Evolutionary conservation across 2,888 invertebrate genomes (phyloP), one percentile per base, ranked within the genome.

Genomic region (Imbricaverruca yamaguchii): DNA sequence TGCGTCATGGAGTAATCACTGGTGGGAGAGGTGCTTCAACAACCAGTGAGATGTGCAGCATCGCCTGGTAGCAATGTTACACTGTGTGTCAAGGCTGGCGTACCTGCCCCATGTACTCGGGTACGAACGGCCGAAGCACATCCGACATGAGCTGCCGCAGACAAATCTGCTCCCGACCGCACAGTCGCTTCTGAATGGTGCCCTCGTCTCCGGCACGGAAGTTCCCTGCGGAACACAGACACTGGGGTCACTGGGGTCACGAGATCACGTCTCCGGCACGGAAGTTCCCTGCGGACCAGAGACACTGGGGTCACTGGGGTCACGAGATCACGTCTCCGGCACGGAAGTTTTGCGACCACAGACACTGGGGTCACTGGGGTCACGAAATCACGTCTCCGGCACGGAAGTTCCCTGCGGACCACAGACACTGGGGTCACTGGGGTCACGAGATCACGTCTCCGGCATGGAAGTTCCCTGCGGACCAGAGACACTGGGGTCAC

Each of bases 111-210:
- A 94, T 94, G 89, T 95, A 97, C 87, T 96, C 94, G 39, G 97
- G 97, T 82, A 97, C 96, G 86, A 93, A 97, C 0, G 96, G 94
- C 85, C 94, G 90, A 57, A 97, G 89, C 39, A 93, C 90, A 86
- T 97, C 97, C 86, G 92, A 92, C 96, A 96, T 96, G 86, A 95
- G 89, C 84, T 92, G 89, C 88, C 93, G 91, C 88, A 97, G 95
- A 87, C 96, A 95, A 84, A 92, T 91, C 87, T 95, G 94, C 88
- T 97, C 97, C 86, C 94, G 94, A 13, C 92, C 92, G 85, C 95
- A 95, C 67, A 95, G 89, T 87, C 97, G 97, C 89, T 97, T 97
- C 85, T 97, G 88, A 84, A 97, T 96, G 56, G 97, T 97, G 77
- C 97, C 97, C 85, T 94, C 95, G 85, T 95, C 87, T 61, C 83